phyloP scores from a whole-genome alignment of 2,113 vertebrate genomes.

The Pseudorhombus dupliciocellatus region DNA sequence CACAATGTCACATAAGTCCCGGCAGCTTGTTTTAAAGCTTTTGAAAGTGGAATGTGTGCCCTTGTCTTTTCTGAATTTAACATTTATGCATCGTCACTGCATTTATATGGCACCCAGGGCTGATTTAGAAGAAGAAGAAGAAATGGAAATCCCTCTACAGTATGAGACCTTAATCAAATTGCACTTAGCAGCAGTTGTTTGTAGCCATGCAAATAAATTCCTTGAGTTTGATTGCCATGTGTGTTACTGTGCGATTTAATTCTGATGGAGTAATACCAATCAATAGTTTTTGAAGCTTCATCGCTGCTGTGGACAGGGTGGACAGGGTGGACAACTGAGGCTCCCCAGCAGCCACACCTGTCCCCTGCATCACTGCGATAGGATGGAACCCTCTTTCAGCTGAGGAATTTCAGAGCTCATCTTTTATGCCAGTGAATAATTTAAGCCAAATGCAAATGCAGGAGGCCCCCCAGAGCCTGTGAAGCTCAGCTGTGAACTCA shows the following conservation, averaged over 20 bases:
- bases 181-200: neutral
- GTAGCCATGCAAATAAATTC: neutral
- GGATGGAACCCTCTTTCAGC: conserved; percentile 25
- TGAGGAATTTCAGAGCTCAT: conserved; percentile 9
- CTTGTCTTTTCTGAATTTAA: neutral
- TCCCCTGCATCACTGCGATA: conserved; percentile 33
- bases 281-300: conserved; percentile 15
- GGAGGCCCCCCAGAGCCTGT: neutral
- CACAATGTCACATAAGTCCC: neutral
- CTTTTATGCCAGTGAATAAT: conserved; percentile 5
- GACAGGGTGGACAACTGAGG: neutral
- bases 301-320: neutral
- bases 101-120: neutral
- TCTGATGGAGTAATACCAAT: neutral
- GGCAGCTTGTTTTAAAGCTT: neutral
- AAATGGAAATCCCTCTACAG: neutral
- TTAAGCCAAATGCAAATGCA: conserved; percentile 9
- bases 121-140: neutral
- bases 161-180: neutral
- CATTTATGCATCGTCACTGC: neutral
- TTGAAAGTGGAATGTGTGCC: neutral
- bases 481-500: neutral
- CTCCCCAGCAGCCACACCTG: conserved; percentile 31
- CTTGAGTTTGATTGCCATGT: too few relatives aligned
- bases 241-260: neutral